Percentiles rank a stretch among this genome's conserved stretches.
Conservation (phyloP, 2,113 vertebrate genomes). For the Pandion haliaetus region DNA sequence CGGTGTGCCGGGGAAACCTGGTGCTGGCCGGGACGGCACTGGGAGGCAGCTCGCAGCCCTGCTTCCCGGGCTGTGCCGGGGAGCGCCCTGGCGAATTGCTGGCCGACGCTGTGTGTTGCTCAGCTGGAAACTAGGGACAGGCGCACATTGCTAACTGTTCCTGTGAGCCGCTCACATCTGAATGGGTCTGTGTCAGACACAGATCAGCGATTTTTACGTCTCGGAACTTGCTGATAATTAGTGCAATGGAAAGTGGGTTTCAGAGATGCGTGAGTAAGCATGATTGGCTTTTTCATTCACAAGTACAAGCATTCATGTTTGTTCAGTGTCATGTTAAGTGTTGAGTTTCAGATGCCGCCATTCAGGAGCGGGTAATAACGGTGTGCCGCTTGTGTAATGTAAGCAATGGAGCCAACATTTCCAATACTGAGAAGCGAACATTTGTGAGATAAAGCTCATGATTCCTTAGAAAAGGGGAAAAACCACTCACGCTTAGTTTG, state of each 20-base stretch:
- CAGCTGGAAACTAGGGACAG: rapidly evolving
- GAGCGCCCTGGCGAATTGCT: rapidly evolving
- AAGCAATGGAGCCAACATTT: neutral
- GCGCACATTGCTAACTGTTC: neutral
- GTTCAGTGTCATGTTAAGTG: no score
- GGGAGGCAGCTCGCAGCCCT: neutral
- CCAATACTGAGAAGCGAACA: neutral
- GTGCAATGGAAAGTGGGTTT: neutral
- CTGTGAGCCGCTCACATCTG: neutral
- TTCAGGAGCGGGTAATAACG: neutral
- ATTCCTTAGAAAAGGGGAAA: neutral
- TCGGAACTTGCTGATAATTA: neutral
- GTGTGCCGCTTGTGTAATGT: neutral
- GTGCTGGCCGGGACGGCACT: neutral
- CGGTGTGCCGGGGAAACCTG: rapidly evolving
- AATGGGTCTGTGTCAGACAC: neutral
- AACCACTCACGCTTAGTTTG: neutral
- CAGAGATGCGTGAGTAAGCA: neutral
- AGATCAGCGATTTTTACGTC: neutral
- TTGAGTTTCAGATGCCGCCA: neutral
- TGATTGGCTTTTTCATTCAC: neutral
- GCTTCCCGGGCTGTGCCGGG: rapidly evolving
- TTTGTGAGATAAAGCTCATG: neutral
- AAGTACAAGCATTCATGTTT: neutral
- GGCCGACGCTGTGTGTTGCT: neutral